A percentile compares a stretch with the other conserved stretches of the same genome.
phyloP scores from a whole-genome alignment of 2,888 invertebrate genomes.

The Tiliacea citrago region DNA sequence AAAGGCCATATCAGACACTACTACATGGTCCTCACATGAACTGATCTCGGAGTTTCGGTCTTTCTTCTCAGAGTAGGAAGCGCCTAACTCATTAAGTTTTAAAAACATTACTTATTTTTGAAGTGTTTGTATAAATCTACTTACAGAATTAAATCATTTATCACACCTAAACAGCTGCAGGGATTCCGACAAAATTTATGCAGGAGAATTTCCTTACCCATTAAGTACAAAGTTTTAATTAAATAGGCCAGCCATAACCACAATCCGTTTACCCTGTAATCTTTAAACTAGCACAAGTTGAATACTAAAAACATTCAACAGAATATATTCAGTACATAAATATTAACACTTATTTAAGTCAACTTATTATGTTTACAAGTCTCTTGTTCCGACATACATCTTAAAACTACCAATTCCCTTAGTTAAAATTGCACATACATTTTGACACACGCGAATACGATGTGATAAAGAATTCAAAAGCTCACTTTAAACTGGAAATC shows the following conservation, averaged over 20 bases:
- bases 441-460: constrained; percentile 4
- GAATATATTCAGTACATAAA: constrained; percentile 40
- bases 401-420: constrained; percentile 53
- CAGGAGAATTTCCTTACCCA: no score
- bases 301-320: constrained; percentile 35
- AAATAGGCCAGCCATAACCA: neutral
- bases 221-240: neutral
- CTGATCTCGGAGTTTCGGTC: no score
- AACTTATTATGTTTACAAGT: constrained; percentile 36
- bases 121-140: neutral
- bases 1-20: no score
- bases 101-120: neutral
- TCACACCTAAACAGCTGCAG: neutral
- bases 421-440: constrained; percentile 43
- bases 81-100: no score
- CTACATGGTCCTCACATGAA: no score
- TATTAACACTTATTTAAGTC: constrained; percentile 6
- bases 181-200: neutral
- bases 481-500: constrained; percentile 10
- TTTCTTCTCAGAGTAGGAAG: neutral
- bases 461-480: constrained; percentile 14
- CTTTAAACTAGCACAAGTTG: constrained; percentile 35
- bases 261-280: neutral
- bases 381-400: constrained; percentile 35
- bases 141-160: no score